phyloP scores from a whole-genome alignment of 2,113 vertebrate genomes.

The Pluvialis apricaria region DNA sequence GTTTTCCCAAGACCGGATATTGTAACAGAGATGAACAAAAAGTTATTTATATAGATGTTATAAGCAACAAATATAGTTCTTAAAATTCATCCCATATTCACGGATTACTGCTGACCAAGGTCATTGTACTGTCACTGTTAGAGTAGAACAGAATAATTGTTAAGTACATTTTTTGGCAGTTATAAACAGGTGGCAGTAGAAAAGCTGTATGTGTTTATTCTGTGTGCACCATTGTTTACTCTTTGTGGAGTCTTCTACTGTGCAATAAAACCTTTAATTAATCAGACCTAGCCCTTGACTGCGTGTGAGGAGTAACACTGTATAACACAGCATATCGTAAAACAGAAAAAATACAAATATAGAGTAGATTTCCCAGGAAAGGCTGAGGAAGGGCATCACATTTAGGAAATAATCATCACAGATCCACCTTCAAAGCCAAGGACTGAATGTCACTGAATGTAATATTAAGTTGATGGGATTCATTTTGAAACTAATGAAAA shows the following conservation, averaged over 20 bases:
- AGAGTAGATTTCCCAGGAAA: background rate
- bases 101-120: background rate
- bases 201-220: background rate
- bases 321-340: background rate
- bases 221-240: background rate
- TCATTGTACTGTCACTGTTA: background rate
- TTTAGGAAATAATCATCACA: conserved; percentile 29
- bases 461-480: background rate
- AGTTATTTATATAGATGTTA: background rate
- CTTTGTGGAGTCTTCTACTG: background rate
- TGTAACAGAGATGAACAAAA: background rate
- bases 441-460: background rate
- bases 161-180: background rate
- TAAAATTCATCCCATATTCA: background rate
- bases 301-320: background rate
- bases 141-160: background rate
- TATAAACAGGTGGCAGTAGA: background rate
- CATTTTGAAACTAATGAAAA: conserved; percentile 26
- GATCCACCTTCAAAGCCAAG: background rate
- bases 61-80: background rate
- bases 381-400: background rate
- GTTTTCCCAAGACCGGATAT: background rate
- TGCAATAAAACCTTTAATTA: conserved; percentile 43
- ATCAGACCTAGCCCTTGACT: background rate
- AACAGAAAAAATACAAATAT: background rate